Evolutionary conservation across 2,888 invertebrate species (phyloP), one percentile per base, ranked within the genome.

Genomic region (Cosmopolites sordidus): DNA sequence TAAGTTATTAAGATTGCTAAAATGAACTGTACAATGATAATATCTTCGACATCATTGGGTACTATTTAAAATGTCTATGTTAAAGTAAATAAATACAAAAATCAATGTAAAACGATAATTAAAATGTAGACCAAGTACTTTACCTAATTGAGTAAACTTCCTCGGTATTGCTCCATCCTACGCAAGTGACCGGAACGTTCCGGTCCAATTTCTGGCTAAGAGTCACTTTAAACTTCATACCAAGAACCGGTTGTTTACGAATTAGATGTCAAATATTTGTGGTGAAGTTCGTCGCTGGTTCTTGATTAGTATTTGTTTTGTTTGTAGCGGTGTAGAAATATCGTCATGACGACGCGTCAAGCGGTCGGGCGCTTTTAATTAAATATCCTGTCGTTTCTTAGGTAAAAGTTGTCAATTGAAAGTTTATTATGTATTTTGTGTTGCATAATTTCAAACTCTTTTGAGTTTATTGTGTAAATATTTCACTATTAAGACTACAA

Each of bases 141-240:
- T 73, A 90, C 92, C 91, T 89, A 65, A 89, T 88, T 16, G 94
- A 92, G 75, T 88, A 92, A 43, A 95, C 86, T 73, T 97, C 96
- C 73, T 97, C 96, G 18, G 91, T 86, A 63, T 87, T 90, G 71
- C 88, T 89, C 97, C 97, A 98, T 61, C 89, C 89, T 11, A 94
- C 87, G 72, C 94, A 93, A 55, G 90, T 87, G 9, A 92, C 87
- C n/a, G 89, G 82, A 64, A 87, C 88, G 56, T 76, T 77, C 72
- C 90, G 87, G 51, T 87, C 84, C 15, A 86, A 83, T 65, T 86
- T 87, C 67, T 87, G 87, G 62, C 85, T 83, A 56, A 87, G 74
- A 38, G 86, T 83, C 61, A 88, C 84, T 80, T 92, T 91, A 60
- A 93, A 79, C 72, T 87, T 84, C 92, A 93, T 93, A 16, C 27